A percentile compares a stretch with the other conserved stretches of the same genome.
Conservation (phyloP, 2,113 vertebrate species). For the Sturnus vulgaris region DNA sequence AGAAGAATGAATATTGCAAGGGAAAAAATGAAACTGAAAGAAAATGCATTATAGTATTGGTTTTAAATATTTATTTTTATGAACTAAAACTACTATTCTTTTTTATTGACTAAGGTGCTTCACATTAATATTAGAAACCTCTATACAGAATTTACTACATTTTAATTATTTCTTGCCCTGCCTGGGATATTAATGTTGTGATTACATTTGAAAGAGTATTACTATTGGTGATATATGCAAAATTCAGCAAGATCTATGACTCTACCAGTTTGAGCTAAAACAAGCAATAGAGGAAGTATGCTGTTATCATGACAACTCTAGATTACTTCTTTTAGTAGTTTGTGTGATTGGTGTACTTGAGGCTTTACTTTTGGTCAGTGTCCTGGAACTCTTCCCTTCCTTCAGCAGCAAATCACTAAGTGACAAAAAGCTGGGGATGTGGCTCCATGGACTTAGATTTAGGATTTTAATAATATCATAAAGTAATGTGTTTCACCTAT, state of each 20-base stretch:
- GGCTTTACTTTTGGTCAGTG: background rate
- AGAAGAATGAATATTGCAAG: background rate
- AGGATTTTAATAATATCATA: background rate
- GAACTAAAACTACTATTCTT: background rate
- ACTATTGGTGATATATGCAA: conserved; percentile 50
- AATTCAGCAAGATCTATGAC: conserved; percentile 4
- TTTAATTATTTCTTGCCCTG: conserved; percentile 71
- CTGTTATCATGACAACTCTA: background rate
- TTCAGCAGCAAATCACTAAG: background rate
- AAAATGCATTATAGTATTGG: background rate
- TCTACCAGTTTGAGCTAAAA: conserved; percentile 63
- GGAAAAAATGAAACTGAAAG: background rate
- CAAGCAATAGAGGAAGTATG: background rate
- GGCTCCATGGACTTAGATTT: background rate
- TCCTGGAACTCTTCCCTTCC: conserved; percentile 2
- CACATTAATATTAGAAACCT: conserved; percentile 57
- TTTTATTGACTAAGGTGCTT: conserved; percentile 42
- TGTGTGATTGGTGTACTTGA: background rate
- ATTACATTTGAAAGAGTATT: conserved; percentile 64
- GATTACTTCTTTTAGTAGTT: background rate
- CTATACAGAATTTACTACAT: conserved; percentile 26
- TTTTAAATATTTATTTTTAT: conserved; percentile 18
- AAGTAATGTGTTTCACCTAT: background rate
- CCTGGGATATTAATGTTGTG: conserved; percentile 61
- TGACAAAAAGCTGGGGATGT: background rate